These are phyloP conservation scores for Linurgus olivaceus DNA, from an alignment of 2,797 vertebrate species.

Conservation along the genomic window DNA sequence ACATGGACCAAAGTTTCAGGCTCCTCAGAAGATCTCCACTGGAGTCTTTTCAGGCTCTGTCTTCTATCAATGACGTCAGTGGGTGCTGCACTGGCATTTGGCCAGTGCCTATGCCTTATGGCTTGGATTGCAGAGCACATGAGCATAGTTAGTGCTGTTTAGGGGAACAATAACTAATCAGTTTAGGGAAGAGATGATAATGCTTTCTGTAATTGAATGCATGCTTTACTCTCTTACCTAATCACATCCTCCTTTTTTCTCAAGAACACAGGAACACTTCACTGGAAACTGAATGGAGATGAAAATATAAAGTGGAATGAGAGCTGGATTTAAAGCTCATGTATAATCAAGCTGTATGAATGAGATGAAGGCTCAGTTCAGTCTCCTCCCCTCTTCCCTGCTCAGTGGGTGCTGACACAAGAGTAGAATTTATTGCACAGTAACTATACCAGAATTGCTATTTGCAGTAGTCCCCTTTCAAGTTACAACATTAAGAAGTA, in stretches of 20 bases:
- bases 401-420: neutral
- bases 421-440: neutral
- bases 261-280: conserved; percentile 24
- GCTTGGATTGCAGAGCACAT: neutral
- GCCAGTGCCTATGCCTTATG: neutral
- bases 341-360: neutral
- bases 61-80: neutral
- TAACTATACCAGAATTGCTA: neutral
- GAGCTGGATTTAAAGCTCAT: neutral
- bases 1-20: neutral
- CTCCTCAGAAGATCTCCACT: neutral
- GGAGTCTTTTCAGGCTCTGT: neutral
- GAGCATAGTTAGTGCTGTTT: neutral
- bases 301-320: conserved; percentile 3
- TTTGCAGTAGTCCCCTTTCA: neutral
- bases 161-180: conserved; percentile 38
- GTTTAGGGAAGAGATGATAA: neutral
- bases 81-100: neutral
- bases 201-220: neutral
- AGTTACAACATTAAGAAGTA: neutral
- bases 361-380: neutral
- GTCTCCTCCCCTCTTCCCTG: neutral
- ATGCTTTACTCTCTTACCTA: neutral
- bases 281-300: neutral
- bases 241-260: neutral